phyloP scores from a whole-genome alignment of 1,140 invertebrate genomes.

The Diorhabda elongata region DNA sequence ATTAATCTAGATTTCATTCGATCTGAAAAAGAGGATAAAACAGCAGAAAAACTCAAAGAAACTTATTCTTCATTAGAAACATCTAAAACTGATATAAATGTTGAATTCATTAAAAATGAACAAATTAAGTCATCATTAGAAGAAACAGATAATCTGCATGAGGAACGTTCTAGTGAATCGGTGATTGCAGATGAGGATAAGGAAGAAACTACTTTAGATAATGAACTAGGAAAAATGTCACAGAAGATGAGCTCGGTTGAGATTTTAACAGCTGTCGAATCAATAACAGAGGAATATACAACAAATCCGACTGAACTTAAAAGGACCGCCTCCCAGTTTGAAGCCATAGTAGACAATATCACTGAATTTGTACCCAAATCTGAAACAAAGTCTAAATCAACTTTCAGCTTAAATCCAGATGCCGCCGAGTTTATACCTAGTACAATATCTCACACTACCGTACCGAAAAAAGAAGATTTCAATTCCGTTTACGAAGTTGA shows the following conservation, averaged over 20 bases:
- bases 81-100: not conserved
- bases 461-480: not conserved
- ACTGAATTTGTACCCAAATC: conserved; percentile 40
- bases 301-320: too few relatives aligned
- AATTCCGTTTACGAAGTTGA: conserved; percentile 8
- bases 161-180: too few relatives aligned
- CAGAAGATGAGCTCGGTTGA: too few relatives aligned
- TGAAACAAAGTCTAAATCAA: conserved; percentile 40
- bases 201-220: too few relatives aligned
- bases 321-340: conserved; percentile 31
- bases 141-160: too few relatives aligned
- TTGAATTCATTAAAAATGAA: conserved; percentile 3
- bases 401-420: conserved; percentile 41
- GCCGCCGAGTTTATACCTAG: conserved; percentile 44
- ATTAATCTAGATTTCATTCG: not conserved
- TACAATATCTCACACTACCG: conserved; percentile 13
- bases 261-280: too few relatives aligned
- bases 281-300: too few relatives aligned
- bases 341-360: conserved; percentile 36
- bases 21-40: not conserved
- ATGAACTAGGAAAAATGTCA: too few relatives aligned
- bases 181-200: too few relatives aligned
- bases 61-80: too few relatives aligned
- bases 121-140: not conserved
- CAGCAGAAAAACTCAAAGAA: not conserved